phyloP scores from a whole-genome alignment of 2,888 invertebrate genomes.

The Diploptera punctata region DNA sequence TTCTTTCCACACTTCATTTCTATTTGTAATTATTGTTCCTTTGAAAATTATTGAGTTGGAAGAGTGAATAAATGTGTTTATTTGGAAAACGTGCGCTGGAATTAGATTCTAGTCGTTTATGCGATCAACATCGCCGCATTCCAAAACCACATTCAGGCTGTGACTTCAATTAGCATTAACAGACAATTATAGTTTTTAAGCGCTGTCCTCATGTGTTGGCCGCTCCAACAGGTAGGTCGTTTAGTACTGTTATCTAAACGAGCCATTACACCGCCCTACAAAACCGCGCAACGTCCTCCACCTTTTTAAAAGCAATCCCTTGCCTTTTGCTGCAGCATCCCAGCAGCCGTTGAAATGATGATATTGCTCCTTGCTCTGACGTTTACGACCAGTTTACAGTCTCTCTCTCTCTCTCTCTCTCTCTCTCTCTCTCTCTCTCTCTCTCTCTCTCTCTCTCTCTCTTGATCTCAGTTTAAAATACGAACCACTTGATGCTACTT shows the following conservation, averaged over 20 bases:
- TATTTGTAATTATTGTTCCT: no score
- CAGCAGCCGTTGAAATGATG: constrained; percentile 32
- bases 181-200: background rate
- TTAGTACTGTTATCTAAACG: constrained; percentile 18
- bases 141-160: no score
- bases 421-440: background rate
- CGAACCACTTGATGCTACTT: constrained; percentile 40
- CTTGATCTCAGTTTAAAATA: constrained; percentile 31
- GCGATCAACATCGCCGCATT: no score
- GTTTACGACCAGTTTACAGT: constrained; percentile 38
- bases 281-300: background rate
- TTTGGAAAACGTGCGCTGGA: no score
- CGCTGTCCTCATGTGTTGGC: background rate
- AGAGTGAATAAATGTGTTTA: no score
- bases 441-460: background rate
- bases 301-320: constrained; percentile 19
- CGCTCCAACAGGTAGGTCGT: constrained; percentile 21
- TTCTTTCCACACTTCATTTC: no score
- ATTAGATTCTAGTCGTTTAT: no score
- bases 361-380: constrained; percentile 36
- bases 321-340: background rate
- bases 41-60: no score
- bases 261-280: constrained; percentile 20
- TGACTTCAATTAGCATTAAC: background rate
- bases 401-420: background rate